Evolutionary conservation across 2,888 invertebrate species (phyloP), one percentile per base, ranked within the genome.

Genomic region (Acleris literana): DNA sequence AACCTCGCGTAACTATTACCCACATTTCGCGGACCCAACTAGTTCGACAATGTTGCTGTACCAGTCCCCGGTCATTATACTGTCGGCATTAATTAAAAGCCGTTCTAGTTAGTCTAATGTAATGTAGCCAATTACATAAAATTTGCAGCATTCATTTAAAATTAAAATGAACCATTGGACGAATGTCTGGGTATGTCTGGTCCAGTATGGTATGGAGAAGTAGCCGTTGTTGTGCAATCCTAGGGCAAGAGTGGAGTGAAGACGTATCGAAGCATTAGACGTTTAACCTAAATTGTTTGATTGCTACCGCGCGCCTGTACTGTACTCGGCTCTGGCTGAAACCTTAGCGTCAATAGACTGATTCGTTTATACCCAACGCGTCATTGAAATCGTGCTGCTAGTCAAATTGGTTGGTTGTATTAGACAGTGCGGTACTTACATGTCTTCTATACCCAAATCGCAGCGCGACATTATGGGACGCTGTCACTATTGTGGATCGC

Each of bases 201-300:
- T 61, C 20, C 63, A 60, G 39, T 59, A 58, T 61, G 69, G 39
- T 59, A 58, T 61, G 69, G 58, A 59, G 33, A 56, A 57, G 66
- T 52, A 56, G 51, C 65, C 59, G 55, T 69, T 70, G 75, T 78
- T 78, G 75, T 71, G 78, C 77, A 77, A 80, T 71, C 70, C 69
- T 71, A 66, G 71, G 73, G 69, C 70, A 71, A 69, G 70, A 67
- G 65, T 69, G 71, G 70, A 67, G 66, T 69, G 71, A 76, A 76
- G 72, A 69, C 71, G 68, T 70, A 72, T 63, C 69, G 76, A 74
- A 75, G 44, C 55, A 72, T 72, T 74, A 71, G 76, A 69, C 80
- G 80, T 82, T 86, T 87, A 84, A 81, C 88, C 86, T 85, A 84
- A 88, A 90, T 90, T 87, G 86, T 85, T 85, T 90, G 88, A 90